Evolutionary conservation across 2,888 invertebrate genomes (phyloP).

Genomic region (Elegia similella): DNA sequence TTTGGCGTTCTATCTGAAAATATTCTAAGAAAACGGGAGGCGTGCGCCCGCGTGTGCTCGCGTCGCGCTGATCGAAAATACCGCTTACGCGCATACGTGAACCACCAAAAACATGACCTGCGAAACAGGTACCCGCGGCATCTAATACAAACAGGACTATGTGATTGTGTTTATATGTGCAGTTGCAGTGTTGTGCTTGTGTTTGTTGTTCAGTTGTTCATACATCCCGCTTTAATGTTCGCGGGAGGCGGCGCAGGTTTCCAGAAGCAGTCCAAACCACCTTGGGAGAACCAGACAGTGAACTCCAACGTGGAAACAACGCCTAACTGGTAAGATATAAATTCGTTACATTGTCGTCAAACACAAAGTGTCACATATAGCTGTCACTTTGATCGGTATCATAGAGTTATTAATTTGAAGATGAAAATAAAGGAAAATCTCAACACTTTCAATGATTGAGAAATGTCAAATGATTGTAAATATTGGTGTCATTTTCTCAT

Average conservation of each 20-base stretch:
- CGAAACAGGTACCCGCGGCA: not conserved
- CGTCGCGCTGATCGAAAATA: slow-evolving; percentile 23
- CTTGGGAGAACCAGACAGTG: slow-evolving; percentile 57
- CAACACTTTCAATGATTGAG: not conserved
- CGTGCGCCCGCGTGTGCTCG: slow-evolving; percentile 29
- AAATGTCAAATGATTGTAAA: not conserved
- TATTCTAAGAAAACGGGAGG: slow-evolving; percentile 36
- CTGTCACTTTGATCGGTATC: not conserved
- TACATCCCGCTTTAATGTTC: slow-evolving; percentile 51
- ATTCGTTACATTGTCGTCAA: not conserved
- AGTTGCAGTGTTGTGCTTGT: slow-evolving; percentile 19
- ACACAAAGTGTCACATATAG: not conserved
- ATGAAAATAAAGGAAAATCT: not conserved
- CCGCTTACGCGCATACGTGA: slow-evolving; percentile 11
- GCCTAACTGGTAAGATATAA: slow-evolving; percentile 54
- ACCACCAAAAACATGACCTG: not conserved
- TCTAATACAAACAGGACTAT: slow-evolving; percentile 16
- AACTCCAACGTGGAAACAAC: slow-evolving; percentile 43
- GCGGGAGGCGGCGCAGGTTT: slow-evolving; percentile 72
- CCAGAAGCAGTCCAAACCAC: slow-evolving; percentile 70
- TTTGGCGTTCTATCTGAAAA: slow-evolving; percentile 40
- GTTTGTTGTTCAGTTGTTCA: not conserved
- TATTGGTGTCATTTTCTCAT: slow-evolving; percentile 6
- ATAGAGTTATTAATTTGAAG: not conserved
- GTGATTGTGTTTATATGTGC: slow-evolving; percentile 19